Evolutionary conservation across 30 jellyfish, hydroid and myxozoan genomes (phyloP).

Genomic region (Morbakka virulenta): DNA sequence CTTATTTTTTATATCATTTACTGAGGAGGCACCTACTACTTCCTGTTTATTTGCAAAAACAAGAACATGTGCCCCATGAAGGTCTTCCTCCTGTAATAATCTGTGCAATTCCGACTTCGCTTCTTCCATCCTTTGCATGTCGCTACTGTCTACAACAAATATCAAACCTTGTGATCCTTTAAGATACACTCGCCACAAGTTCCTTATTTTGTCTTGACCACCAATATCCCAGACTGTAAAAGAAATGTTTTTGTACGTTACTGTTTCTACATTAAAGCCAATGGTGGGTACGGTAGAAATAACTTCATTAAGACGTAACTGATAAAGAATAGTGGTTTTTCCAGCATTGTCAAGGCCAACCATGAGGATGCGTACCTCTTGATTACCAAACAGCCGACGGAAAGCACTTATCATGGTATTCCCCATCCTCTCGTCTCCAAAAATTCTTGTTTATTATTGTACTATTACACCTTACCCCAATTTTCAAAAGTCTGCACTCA

Average conservation of each 20-base stretch:
- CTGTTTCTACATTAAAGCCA: slow-evolving; percentile 96
- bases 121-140: slow-evolving; percentile 74
- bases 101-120: slow-evolving; percentile 75
- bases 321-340: slow-evolving; percentile 85
- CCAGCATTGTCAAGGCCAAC: slow-evolving; percentile 99
- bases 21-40: slow-evolving; percentile 94
- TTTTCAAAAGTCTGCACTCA: no score
- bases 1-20: slow-evolving; percentile 70
- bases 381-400: slow-evolving; percentile 83
- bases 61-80: slow-evolving; percentile 79
- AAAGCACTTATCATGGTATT: slow-evolving; percentile 65
- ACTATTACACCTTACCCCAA: no score
- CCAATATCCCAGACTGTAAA: slow-evolving; percentile 99
- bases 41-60: slow-evolving; percentile 97
- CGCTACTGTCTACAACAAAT: slow-evolving; percentile 93
- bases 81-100: slow-evolving; percentile 87
- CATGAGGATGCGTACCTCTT: slow-evolving; percentile 96
- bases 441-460: no score
- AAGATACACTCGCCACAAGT: slow-evolving; percentile 93
- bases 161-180: slow-evolving; percentile 95
- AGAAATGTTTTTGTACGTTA: slow-evolving; percentile 77
- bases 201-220: slow-evolving; percentile 96
- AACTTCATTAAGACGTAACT: slow-evolving; percentile 87
- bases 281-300: slow-evolving; percentile 95
- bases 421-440: no score